phyloP scores from a whole-genome alignment of 2,888 invertebrate species.

The Drosophila neonasuta region DNA sequence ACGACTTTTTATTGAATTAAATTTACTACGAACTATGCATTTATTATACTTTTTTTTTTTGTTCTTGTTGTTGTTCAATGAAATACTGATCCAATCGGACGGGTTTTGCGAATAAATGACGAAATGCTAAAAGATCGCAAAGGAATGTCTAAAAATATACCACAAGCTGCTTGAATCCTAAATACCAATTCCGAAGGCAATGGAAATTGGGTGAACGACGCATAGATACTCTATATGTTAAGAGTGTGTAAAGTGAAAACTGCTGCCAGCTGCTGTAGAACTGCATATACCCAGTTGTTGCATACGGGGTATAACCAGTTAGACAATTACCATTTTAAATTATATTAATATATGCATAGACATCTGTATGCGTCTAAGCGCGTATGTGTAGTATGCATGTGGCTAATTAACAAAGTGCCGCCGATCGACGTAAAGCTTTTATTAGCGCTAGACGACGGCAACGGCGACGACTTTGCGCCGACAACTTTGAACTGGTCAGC shows the following conservation, averaged over 20 bases:
- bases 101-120: conserved; percentile 7
- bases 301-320: conserved; percentile 30
- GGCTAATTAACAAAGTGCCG: conserved; percentile 48
- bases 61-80: not conserved
- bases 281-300: not conserved
- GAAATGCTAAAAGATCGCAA: not conserved
- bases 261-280: not conserved
- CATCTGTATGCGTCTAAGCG: conserved; percentile 24
- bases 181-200: conserved; percentile 11
- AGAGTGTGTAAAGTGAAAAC: not conserved
- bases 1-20: conserved; percentile 1
- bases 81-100: conserved; percentile 3
- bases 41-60: not conserved
- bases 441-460: conserved; percentile 41
- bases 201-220: not conserved
- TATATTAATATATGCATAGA: conserved; percentile 31
- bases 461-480: conserved; percentile 23
- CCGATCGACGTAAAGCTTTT: conserved; percentile 43
- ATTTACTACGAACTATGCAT: not conserved
- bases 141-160: conserved; percentile 14
- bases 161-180: not conserved
- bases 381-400: conserved; percentile 16
- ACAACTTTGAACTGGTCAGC: conserved; percentile 64
- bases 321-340: conserved; percentile 29
- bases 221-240: not conserved